These are phyloP conservation scores for Pelagia noctiluca DNA, from an alignment of 30 jellyfish, hydroid and myxozoan genomes.

Conservation along the genomic window DNA sequence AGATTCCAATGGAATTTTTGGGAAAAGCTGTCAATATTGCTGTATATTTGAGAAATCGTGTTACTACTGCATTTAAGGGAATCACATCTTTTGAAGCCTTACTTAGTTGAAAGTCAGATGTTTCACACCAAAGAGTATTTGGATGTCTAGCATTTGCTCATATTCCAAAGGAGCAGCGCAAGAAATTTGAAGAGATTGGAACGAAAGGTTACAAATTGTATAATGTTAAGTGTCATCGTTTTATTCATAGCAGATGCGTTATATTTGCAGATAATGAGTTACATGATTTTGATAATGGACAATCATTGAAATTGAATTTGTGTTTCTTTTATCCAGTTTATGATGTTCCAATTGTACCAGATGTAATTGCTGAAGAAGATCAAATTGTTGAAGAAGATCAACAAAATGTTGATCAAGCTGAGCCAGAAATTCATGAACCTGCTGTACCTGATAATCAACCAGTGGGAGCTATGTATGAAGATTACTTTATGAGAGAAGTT, in stretches of 20 bases:
- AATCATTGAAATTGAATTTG: too few relatives aligned
- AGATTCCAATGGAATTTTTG: constrained; percentile 30
- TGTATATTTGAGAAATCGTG: constrained; percentile 17
- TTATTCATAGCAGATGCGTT: constrained; percentile 70
- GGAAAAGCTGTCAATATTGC: constrained; percentile 65
- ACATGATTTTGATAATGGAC: constrained; percentile 57
- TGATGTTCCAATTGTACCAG: neutral
- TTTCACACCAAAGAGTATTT: constrained; percentile 25
- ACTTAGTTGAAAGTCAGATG: constrained; percentile 47
- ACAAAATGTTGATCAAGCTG: constrained; percentile 16
- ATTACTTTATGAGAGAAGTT: constrained; percentile 54
- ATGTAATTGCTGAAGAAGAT: constrained; percentile 20
- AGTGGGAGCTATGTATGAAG: constrained; percentile 72
- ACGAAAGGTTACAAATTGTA: constrained; percentile 60
- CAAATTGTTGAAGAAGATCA: neutral
- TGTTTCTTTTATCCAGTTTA: too few relatives aligned
- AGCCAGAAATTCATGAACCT: constrained; percentile 7
- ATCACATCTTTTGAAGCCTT: constrained; percentile 44
- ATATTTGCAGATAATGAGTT: constrained; percentile 49
- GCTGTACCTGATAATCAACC: constrained; percentile 35
- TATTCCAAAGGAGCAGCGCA: neutral
- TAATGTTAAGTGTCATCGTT: constrained; percentile 9
- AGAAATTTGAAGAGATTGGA: neutral
- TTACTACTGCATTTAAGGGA: constrained; percentile 21
- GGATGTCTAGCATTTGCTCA: constrained; percentile 41